Base-by-base conservation (phyloP, 2,888 invertebrate species). In the Leuctra nigra region DNA sequence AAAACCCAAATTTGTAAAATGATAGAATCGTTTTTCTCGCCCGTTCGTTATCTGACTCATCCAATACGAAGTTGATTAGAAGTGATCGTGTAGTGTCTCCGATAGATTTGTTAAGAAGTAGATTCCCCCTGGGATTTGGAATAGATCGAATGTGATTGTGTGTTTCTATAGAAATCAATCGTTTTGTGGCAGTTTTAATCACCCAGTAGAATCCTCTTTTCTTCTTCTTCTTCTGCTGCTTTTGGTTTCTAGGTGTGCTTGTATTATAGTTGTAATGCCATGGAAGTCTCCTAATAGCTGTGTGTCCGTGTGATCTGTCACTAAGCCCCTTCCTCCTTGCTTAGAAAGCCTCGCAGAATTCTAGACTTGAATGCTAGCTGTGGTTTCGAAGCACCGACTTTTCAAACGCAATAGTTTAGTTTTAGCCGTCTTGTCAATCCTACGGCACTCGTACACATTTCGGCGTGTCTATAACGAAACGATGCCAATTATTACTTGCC, bases 401-500 rank as follows among this genome's bases (percentile, higher is more conserved):
- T n/a, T n/a, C n/a, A n/a, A n/a, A n/a, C n/a, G n/a, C n/a, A n/a
- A n/a, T n/a, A n/a, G 11, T 29, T 29, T 29, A 7, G 11, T 29
- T 29, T 6, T 29, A 29, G 29, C 20, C 23, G 44, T n/a, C 44
- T 44, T 44, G 44, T 44, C 44, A 44, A 44, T 39, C 39, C 39
- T n/a, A n/a, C n/a, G n/a, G n/a, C n/a, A n/a, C 6, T 20, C n/a
- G 20, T 48, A 23, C 50, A 35, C 50, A 33, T 47, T 55, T 9
- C 23, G 29, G 11, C 48, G 53, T 57, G 53, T 25, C 36, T 24
- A 14, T 9, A 25, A 22, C 24, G 22, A 14, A 57, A 39, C 36
- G 57, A 53, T 33, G 56, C 41, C 56, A 56, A 56, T 56, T 50
- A 56, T 50, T 29, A 20, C 11, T 50, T 50, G 4, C 29, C 25